Conservation (phyloP, 2,797 vertebrate genomes). For the Danio kyathit region DNA sequence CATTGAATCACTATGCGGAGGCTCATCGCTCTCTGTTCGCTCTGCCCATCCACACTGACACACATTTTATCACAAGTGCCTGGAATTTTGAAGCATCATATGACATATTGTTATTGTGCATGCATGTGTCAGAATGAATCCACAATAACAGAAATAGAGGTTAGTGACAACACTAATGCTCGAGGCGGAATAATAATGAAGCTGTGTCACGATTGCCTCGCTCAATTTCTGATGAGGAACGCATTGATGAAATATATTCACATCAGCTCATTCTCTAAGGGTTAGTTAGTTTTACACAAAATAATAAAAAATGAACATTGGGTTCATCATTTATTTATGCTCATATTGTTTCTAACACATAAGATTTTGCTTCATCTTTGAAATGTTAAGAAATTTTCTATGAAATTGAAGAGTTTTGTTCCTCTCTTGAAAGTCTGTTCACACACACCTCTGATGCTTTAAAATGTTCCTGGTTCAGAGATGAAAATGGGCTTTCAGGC, state of each 20-base stretch:
- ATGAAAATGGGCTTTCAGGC: too few relatives aligned
- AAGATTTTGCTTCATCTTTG: too few relatives aligned
- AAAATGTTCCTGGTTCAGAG: too few relatives aligned
- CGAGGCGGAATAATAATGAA: not conserved
- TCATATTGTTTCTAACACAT: too few relatives aligned
- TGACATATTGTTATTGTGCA: not conserved
- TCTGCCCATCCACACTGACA: not conserved
- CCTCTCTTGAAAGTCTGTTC: too few relatives aligned
- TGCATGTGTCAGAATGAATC: not conserved
- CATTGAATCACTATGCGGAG: conserved; percentile 25
- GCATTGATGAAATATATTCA: not conserved
- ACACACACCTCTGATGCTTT: too few relatives aligned
- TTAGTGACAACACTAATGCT: not conserved
- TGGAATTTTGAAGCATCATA: not conserved
- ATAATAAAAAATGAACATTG: not conserved
- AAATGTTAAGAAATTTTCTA: too few relatives aligned
- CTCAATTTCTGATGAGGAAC: not conserved
- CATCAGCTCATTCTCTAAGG: too few relatives aligned
- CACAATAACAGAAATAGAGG: not conserved
- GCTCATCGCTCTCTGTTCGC: not conserved
- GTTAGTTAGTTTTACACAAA: not conserved
- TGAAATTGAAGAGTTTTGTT: too few relatives aligned
- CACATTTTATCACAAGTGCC: not conserved
- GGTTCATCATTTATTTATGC: too few relatives aligned
- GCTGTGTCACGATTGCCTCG: not conserved